A percentile compares a stretch with the other conserved stretches of the same genome.
phyloP scores from a whole-genome alignment of 2,797 vertebrate species.

The Myotis vivesi region DNA sequence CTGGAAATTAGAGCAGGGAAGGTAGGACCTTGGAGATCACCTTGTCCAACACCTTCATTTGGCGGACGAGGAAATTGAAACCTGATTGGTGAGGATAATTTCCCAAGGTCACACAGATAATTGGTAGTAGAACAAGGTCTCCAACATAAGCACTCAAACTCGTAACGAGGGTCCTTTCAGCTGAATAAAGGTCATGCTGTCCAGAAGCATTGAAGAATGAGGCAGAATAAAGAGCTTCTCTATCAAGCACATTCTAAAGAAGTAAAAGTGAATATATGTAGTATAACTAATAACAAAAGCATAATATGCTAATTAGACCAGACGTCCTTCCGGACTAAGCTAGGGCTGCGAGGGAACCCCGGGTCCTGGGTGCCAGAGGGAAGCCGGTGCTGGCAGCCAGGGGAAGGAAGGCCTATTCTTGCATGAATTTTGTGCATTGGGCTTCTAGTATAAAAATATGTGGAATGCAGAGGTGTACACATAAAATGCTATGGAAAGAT shows the following conservation, averaged over 20 bases:
- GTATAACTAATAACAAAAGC: no score
- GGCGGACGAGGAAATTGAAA: slow-evolving; percentile 71
- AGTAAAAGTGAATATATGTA: not conserved
- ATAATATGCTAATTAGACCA: no score
- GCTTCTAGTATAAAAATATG: no score
- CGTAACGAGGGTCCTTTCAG: slow-evolving; percentile 36
- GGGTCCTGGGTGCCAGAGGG: no score
- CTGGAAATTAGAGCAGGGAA: slow-evolving; percentile 63
- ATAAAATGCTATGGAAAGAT: not conserved
- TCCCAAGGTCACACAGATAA: slow-evolving; percentile 69
- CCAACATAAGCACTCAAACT: slow-evolving; percentile 35
- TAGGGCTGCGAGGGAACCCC: no score
- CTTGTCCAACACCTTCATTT: slow-evolving; percentile 70
- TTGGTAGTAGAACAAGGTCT: slow-evolving; percentile 66
- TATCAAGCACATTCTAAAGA: not conserved
- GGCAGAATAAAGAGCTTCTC: not conserved
- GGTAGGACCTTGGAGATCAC: slow-evolving; percentile 69
- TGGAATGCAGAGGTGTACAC: not conserved
- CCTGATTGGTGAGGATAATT: slow-evolving; percentile 69
- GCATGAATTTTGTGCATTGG: no score
- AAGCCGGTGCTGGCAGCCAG: no score
- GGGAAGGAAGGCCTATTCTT: no score
- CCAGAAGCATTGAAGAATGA: not conserved
- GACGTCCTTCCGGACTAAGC: no score
- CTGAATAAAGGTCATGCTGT: slow-evolving; percentile 56